phyloP scores from a whole-genome alignment of 2,797 vertebrate species.

The Oryzias sinensis region DNA sequence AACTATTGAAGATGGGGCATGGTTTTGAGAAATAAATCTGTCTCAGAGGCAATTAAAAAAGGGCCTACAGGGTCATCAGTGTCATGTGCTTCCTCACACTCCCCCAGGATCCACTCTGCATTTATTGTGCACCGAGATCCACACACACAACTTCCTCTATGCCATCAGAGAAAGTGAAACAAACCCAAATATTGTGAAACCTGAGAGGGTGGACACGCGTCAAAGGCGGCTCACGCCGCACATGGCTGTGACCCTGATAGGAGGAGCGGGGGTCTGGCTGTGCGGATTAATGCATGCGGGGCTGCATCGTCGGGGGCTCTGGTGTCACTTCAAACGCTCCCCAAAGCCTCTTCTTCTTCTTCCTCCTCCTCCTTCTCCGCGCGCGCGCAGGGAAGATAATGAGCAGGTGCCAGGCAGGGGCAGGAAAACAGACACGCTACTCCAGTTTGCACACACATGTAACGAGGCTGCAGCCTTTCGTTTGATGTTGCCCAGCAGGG shows the following conservation, averaged over 20 bases:
- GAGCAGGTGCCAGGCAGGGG: conserved; percentile 74
- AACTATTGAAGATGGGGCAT: neutral
- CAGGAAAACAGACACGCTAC: conserved; percentile 46
- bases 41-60: neutral
- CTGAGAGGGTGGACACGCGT: conserved; percentile 32
- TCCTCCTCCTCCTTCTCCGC: conserved; percentile 47
- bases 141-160: no score
- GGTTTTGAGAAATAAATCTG: neutral
- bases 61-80: conserved; percentile 8
- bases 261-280: conserved; percentile 35
- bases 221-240: conserved; percentile 16
- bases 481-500: conserved; percentile 10
- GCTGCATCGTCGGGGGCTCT: conserved; percentile 61
- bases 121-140: no score
- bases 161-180: conserved; percentile 3
- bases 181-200: conserved; percentile 28
- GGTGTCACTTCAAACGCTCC: conserved; percentile 64
- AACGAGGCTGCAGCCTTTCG: conserved; percentile 26
- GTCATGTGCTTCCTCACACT: conserved; percentile 8
- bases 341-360: conserved; percentile 45
- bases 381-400: conserved; percentile 50
- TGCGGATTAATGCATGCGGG: conserved; percentile 28
- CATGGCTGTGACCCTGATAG: conserved; percentile 25
- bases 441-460: conserved; percentile 47
- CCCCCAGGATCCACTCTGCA: conserved; percentile 34